Base-by-base conservation (phyloP, 2,888 invertebrate species). In the Chironomus riparius region DNA sequence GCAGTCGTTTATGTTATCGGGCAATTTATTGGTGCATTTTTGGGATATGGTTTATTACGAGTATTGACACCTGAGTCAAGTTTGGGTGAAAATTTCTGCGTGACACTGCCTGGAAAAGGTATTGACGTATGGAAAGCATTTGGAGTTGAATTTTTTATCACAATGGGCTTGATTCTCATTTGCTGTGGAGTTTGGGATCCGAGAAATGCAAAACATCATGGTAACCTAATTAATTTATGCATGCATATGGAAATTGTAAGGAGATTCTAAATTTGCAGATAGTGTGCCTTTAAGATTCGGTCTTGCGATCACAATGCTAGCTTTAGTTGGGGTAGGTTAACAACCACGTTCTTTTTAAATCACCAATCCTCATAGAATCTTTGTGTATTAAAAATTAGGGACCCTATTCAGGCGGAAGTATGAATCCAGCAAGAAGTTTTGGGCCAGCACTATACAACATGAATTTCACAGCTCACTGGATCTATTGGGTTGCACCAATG, bases 131-230 rank as follows among this genome's bases (percentile, higher is more conserved):
- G 83, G 10, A 88, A 91, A 82, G 88, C 87, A 3, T 80, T 91
- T 7, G 83, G 85, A 7, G 85, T 90, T 76, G 93, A 93, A 82
- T 85, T 87, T 13, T 80, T 90, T 0, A 86, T 90, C 24, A 90
- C 93, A 0, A 84, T 86, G 3, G 85, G 89, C 0, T 83, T 93
- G 65, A 86, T 89, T 68, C 84, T 92, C 68, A 85, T 92, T 18
- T 88, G 88, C 77, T 91, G 91, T 80, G 88, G 88, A 0, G 85
- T 91, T 13, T 92, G 91, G 91, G 93, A 93, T 81, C 88, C 89
- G 15, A 85, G 90, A 76, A 91, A 92, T 81, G 82, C 84, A 7
- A 83, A 85, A 22, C 89, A 88, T 79, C 86, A 87, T 24, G 92
- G 38, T 38, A 38, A 38, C 1, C 2, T 38, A 2, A 10, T 38